Evolutionary conservation across 2,113 vertebrate species (phyloP).

Genomic region (Blennius ocellaris): DNA sequence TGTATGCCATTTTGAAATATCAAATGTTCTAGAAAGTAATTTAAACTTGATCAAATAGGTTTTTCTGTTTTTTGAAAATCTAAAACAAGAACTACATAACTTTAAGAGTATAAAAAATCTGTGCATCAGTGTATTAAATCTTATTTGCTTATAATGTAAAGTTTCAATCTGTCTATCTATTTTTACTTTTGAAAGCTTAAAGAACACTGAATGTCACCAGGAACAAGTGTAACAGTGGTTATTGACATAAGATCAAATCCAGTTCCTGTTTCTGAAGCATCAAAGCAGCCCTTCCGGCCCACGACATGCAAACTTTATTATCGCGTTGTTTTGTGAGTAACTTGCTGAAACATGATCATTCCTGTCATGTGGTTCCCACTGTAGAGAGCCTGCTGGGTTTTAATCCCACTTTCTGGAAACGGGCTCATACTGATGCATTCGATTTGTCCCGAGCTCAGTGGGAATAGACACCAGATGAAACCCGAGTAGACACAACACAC

Average conservation of each 20-base stretch:
- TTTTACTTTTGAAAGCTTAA: not conserved
- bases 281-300: conserved; percentile 9
- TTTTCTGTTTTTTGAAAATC: no score
- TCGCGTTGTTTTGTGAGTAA: not conserved
- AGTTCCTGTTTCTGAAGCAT: conserved; percentile 8
- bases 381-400: conserved; percentile 12
- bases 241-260: conserved; percentile 20
- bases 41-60: no score
- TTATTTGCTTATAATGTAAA: no score
- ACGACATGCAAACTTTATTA: conserved; percentile 21
- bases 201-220: not conserved
- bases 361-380: conserved; percentile 32
- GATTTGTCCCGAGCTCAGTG: conserved; percentile 18
- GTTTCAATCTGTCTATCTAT: not conserved
- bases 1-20: no score
- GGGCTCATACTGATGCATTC: conserved; percentile 5
- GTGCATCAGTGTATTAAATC: no score
- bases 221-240: conserved; percentile 16
- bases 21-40: no score
- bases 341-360: conserved; percentile 20
- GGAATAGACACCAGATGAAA: conserved; percentile 48
- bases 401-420: conserved; percentile 24
- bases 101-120: no score
- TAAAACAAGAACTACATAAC: no score
- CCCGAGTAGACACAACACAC: conserved; percentile 58